Conservation (phyloP, 2,113 vertebrate genomes). For the Dipodomys spectabilis region DNA sequence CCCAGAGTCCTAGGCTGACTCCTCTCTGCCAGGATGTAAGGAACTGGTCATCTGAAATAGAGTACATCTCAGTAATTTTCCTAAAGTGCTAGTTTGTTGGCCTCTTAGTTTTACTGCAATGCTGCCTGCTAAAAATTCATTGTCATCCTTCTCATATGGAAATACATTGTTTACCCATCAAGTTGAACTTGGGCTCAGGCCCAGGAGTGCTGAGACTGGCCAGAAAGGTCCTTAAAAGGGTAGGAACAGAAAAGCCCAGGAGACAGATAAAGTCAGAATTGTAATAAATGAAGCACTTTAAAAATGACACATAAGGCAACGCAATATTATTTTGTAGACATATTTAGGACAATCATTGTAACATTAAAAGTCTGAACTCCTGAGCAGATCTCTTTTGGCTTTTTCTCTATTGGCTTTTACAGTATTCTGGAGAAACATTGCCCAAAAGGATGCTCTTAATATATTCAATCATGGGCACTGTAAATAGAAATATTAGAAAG, state of each 20-base stretch:
- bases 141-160: conserved; percentile 43
- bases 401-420: background rate
- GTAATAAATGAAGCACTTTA: conserved; percentile 36
- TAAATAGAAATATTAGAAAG: background rate
- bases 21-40: background rate
- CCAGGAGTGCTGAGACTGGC: conserved; percentile 66
- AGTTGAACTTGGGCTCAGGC: conserved; percentile 65
- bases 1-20: background rate
- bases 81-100: background rate
- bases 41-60: background rate
- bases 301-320: background rate
- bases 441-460: background rate
- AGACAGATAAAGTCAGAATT: conserved; percentile 66
- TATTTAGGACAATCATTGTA: background rate
- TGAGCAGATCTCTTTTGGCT: background rate
- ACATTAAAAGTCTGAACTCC: background rate
- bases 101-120: background rate
- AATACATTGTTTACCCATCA: conserved; percentile 70
- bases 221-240: conserved; percentile 75
- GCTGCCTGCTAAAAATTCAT: background rate
- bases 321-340: background rate
- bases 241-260: conserved; percentile 62
- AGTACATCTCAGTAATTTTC: background rate
- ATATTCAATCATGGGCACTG: conserved; percentile 14
- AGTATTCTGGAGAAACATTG: background rate